These are phyloP conservation scores for Cerceris rybyensis DNA, from an alignment of 2,888 invertebrate species.

Conservation along the genomic window DNA sequence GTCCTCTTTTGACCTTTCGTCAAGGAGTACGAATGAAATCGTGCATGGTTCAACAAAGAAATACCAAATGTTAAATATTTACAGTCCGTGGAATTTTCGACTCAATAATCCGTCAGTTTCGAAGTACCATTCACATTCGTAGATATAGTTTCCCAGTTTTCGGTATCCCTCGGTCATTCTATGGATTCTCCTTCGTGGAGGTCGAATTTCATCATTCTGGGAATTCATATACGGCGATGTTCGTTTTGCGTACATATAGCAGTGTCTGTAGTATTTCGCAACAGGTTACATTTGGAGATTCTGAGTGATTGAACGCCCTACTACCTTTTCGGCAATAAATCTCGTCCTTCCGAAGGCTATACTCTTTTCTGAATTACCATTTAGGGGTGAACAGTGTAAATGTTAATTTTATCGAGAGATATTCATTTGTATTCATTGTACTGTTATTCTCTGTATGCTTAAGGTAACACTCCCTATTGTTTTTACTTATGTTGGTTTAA, in stretches of 20 bases:
- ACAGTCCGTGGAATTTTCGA: background rate
- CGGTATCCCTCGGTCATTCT: background rate
- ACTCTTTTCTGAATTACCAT: background rate
- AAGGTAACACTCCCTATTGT: too few relatives aligned
- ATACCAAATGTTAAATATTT: background rate
- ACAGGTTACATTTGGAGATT: slow-evolving; percentile 40
- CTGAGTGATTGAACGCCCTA: background rate
- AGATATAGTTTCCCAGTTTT: background rate
- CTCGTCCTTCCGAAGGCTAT: background rate
- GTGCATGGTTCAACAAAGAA: background rate
- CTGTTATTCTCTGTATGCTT: too few relatives aligned
- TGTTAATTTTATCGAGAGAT: too few relatives aligned
- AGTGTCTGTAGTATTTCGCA: slow-evolving; percentile 28
- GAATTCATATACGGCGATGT: slow-evolving; percentile 4
- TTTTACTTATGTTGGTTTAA: too few relatives aligned
- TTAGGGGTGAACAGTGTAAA: background rate
- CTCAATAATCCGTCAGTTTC: background rate
- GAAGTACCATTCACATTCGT: background rate
- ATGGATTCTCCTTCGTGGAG: background rate
- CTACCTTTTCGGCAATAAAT: background rate
- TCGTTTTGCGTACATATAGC: slow-evolving; percentile 2
- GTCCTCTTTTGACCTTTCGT: background rate
- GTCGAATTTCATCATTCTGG: slow-evolving; percentile 3
- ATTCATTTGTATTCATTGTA: too few relatives aligned
- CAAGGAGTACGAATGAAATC: background rate